Percentiles rank a stretch among this genome's conserved stretches.
These are phyloP conservation scores for Xiphias gladius DNA, from an alignment of 2,113 vertebrate species.

Conservation along the genomic window DNA sequence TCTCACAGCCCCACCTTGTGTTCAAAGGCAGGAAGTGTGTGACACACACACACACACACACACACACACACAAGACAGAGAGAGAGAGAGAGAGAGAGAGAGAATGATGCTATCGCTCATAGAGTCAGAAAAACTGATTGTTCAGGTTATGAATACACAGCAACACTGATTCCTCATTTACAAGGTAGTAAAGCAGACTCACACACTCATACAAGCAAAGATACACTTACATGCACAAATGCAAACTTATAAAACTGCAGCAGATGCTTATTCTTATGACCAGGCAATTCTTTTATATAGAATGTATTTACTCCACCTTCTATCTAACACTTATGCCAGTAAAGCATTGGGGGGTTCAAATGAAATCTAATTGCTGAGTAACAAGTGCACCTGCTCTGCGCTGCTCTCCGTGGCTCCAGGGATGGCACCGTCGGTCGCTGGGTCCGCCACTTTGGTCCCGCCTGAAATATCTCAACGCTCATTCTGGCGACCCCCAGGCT, in stretches of 20 bases:
- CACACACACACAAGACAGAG: constrained; percentile 8
- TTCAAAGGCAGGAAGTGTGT: constrained; percentile 47
- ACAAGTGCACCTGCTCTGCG: too few relatives aligned
- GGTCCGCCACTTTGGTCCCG: background rate
- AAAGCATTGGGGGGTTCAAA: too few relatives aligned
- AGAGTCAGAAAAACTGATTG: background rate
- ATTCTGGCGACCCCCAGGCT: background rate
- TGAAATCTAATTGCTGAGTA: too few relatives aligned
- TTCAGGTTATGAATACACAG: background rate
- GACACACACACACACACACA: constrained; percentile 3
- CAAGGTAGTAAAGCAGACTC: background rate
- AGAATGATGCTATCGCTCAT: background rate
- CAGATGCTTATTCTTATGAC: background rate
- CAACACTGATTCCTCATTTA: background rate
- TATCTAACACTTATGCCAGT: background rate
- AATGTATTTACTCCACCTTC: background rate
- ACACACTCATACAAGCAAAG: background rate
- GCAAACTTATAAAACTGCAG: background rate
- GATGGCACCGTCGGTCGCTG: too few relatives aligned
- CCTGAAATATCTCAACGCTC: background rate
- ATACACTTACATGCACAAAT: constrained; percentile 12
- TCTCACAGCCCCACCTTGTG: constrained; percentile 80
- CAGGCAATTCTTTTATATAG: background rate
- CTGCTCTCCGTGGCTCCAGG: too few relatives aligned
- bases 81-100: too few relatives aligned